Evolutionary conservation across 64 coral and sea anemone species (phyloP), one percentile per base, ranked within the genome.

Genomic region (Trachythela sp.): DNA sequence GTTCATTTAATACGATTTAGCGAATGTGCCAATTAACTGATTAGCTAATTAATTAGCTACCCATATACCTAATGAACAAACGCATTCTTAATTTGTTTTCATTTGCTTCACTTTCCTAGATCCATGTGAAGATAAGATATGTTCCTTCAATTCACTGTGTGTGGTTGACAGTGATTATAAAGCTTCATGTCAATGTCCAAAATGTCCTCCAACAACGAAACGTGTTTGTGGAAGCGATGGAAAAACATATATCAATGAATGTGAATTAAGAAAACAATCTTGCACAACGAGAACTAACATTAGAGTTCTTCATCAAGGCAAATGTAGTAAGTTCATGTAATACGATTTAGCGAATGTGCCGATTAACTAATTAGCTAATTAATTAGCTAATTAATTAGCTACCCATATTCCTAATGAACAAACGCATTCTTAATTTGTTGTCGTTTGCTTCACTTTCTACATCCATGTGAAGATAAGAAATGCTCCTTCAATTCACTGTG

Each of bases 131-230:
- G 59, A 68, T 31, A 68, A 68, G 30, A 31, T 8, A n/a, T 68
- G 59, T 68, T 5, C 20, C 30, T 8, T 68, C 30, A n/a, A 68
- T 68, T 6, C 59, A 68, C 20, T 8, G 7, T 68, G 59, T 68
- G 59, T n/a, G 30, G 59, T 68, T 68, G 59, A 68, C 59, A 31
- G 30, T 2, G 15, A 68, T 68, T 68, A 7, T 22, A 22, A 14
- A 68, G 59, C 59, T 68, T 68, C 30, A n/a, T 68, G 59, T 68
- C 59, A 68, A 68, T 68, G 59, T 68, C 59, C 59, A 68, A 68
- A 68, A 68, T 68, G 59, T 68, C 59, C 20, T 68, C 30, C 59
- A 68, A 68, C 5, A n/a, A 68, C 20, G 14, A 68, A 68, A n/a
- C 20, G 20, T 68, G 59, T 68, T 68, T 68, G 59, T 68, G 59